These are phyloP conservation scores for Caenorhabditis drosophilae DNA, from an alignment of 2,888 invertebrate genomes.

Conservation along the genomic window DNA sequence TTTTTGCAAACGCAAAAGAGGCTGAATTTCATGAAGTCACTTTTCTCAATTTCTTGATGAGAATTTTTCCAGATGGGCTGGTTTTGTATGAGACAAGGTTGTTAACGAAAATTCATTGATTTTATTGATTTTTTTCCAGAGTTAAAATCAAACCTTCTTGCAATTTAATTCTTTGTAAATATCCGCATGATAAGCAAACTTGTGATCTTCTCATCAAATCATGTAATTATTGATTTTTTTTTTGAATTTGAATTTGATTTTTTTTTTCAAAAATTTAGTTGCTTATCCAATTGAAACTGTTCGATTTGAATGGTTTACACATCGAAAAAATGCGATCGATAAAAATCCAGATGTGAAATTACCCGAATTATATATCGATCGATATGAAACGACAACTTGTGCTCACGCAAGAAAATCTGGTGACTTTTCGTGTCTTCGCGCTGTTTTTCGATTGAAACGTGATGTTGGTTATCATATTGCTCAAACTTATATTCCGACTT, in stretches of 20 bases:
- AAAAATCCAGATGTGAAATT: slow-evolving; percentile 68
- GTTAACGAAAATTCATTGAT: no score
- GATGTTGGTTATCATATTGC: slow-evolving; percentile 68
- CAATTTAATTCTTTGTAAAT: slow-evolving; percentile 68
- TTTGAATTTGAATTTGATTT: neutral
- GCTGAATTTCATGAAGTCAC: slow-evolving; percentile 69
- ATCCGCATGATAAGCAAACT: slow-evolving; percentile 68
- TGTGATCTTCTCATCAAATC: slow-evolving; percentile 67
- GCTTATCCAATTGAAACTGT: slow-evolving; percentile 68
- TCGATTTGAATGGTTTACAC: slow-evolving; percentile 68
- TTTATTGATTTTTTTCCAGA: no score
- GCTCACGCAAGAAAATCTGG: slow-evolving; percentile 58
- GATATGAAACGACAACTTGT: slow-evolving; percentile 60
- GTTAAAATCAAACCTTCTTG: slow-evolving; percentile 67
- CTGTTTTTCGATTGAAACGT: slow-evolving; percentile 64
- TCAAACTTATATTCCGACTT: slow-evolving; percentile 68
- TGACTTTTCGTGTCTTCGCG: slow-evolving; percentile 46
- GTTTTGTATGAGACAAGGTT: slow-evolving; percentile 68
- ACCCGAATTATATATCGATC: slow-evolving; percentile 66
- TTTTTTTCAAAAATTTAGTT: slow-evolving; percentile 49
- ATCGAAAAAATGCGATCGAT: slow-evolving; percentile 64
- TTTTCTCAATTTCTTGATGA: slow-evolving; percentile 68
- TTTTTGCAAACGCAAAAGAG: slow-evolving; percentile 69
- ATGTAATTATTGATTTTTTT: slow-evolving; percentile 50
- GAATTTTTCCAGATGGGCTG: slow-evolving; percentile 66